Evolutionary conservation across 2,797 vertebrate species (phyloP), one percentile per base, ranked within the genome.

Genomic region (Euphonia xanthogaster): DNA sequence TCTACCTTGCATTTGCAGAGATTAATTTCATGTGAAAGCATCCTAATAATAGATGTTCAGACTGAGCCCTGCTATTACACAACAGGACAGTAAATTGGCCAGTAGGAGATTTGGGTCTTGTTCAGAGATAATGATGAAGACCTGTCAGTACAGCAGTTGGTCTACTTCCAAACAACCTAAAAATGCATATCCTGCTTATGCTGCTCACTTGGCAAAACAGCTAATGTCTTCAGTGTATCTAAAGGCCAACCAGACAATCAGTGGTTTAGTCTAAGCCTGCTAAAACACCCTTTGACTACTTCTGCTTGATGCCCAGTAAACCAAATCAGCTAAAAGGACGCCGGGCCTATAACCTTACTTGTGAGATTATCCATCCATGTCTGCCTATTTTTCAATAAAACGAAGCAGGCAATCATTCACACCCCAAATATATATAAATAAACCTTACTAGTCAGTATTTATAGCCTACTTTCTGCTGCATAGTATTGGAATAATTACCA

Each of bases 1-100:
- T 93, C 86, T 89, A 55, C 77, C 80, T 92, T 85, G 71, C 71
- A 70, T 71, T 66, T 81, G 45, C 81, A 60, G 75, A 47, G 85
- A 93, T 79, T 96, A 81, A 90, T 75, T 93, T 96, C 74, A 67
- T 63, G 50, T 17, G 85, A 93, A 96, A 94, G 68, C 79, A 90
- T 67, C 89, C 91, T 95, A 87, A 94, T 92, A 87, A 92, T 10
- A 91, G 77, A 87, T 63, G 68, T 77, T 77, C 72, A 44, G 30
- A 31, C 85, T 37, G 40, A 83, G 72, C 61, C 80, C 65, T 83
- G 81, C 53, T 74, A 39, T 94, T 94, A 74, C 78, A 80, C 87
- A 91, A 93, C 63, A 89, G 93, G 93, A 65, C 73, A 62, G 66
- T 39, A 80, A 95, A 96, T 60, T 88, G 86, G 73, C 58, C 70